Percentiles rank a stretch among this genome's conserved stretches.
These are phyloP conservation scores for Ceuthmochares aereus DNA, from an alignment of 2,113 vertebrate genomes.

Conservation along the genomic window DNA sequence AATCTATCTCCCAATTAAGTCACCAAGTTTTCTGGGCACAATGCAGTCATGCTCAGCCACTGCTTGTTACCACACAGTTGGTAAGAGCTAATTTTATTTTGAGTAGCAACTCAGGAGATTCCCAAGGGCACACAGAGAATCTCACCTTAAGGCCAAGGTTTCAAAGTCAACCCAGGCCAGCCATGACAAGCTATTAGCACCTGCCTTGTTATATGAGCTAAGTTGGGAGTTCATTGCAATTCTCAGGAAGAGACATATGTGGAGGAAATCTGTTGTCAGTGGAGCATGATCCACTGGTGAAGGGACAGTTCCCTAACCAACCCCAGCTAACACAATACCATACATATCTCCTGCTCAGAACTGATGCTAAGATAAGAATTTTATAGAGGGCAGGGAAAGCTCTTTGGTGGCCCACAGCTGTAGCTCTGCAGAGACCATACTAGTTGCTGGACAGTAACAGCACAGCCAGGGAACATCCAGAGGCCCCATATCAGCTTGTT, in stretches of 20 bases:
- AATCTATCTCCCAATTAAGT: not conserved
- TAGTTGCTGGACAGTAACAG: not conserved
- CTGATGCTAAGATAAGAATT: not conserved
- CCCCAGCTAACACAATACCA: not conserved
- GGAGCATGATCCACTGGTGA: not conserved
- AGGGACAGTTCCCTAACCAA: not conserved
- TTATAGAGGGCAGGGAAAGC: not conserved
- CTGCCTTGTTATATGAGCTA: not conserved
- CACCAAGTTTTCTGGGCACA: not conserved
- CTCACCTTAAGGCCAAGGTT: not conserved
- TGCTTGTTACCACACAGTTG: fast-evolving
- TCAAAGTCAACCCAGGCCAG: not conserved
- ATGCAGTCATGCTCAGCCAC: not conserved
- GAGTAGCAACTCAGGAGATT: not conserved
- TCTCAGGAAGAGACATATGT: constrained; percentile 21
- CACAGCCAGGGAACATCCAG: not conserved
- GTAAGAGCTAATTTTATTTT: not conserved
- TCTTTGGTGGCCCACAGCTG: not conserved
- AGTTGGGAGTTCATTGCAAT: not conserved
- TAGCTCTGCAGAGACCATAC: not conserved
- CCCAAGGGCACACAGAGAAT: not conserved
- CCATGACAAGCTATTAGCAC: not conserved
- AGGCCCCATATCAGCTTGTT: not conserved
- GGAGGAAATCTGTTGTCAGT: constrained; percentile 18
- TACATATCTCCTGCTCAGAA: not conserved